phyloP scores from a whole-genome alignment of 2,888 invertebrate species.

The Aphodius granarius region DNA sequence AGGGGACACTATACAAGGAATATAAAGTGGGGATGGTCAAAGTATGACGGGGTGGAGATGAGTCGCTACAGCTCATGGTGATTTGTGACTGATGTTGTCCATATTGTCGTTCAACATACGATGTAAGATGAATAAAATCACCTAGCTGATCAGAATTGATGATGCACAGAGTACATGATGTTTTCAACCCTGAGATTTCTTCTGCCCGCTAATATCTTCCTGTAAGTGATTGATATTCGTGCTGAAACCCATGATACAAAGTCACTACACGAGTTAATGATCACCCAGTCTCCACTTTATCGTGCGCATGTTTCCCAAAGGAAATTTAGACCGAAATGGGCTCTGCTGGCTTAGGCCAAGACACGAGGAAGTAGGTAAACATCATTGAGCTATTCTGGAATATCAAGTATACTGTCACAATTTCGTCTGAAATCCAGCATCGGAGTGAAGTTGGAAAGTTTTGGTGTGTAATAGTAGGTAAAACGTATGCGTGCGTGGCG shows the following conservation, averaged over 20 bases:
- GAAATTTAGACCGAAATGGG: neutral
- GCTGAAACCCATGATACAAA: neutral
- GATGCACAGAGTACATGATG: too few relatives aligned
- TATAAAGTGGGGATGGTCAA: too few relatives aligned
- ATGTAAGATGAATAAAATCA: too few relatives aligned
- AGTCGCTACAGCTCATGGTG: too few relatives aligned
- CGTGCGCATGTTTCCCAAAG: neutral
- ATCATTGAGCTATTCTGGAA: neutral
- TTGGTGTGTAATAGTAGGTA: neutral
- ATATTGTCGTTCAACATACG: too few relatives aligned
- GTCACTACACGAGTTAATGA: neutral
- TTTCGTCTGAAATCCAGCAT: neutral
- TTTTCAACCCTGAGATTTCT: too few relatives aligned
- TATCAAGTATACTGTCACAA: neutral
- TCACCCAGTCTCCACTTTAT: neutral
- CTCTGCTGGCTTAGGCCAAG: neutral
- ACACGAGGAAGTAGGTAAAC: neutral
- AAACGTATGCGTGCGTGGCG: neutral
- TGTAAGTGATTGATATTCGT: neutral
- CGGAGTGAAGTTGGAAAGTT: neutral
- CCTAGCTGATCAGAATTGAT: too few relatives aligned
- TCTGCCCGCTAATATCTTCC: neutral
- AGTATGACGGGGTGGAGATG: too few relatives aligned
- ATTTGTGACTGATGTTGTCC: too few relatives aligned
- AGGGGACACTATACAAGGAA: too few relatives aligned